phyloP scores from a whole-genome alignment of 2,888 invertebrate genomes.

The Eilema depressum region DNA sequence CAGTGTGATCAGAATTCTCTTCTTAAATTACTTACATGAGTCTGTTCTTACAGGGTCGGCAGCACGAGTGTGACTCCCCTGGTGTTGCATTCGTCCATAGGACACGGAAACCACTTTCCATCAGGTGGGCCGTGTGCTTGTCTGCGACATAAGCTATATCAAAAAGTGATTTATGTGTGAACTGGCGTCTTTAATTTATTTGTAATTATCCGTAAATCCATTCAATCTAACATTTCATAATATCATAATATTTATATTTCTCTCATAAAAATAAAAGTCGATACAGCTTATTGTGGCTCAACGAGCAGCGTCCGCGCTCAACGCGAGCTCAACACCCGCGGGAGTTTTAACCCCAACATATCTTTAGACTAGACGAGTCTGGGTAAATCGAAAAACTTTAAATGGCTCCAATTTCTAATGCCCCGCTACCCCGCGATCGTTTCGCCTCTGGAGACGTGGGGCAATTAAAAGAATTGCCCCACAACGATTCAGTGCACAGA shows the following conservation, averaged over 20 bases:
- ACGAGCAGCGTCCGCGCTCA: constrained; percentile 25
- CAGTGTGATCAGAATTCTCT: too few species aligned
- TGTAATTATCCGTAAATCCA: too few species aligned
- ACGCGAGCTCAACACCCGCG: constrained; percentile 35
- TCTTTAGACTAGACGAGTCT: constrained; percentile 63
- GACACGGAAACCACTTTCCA: too few species aligned
- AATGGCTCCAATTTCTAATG: constrained; percentile 73
- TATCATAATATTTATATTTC: background rate
- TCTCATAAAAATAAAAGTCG: constrained; percentile 28
- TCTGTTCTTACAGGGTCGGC: too few species aligned
- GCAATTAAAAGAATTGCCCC: constrained; percentile 81
- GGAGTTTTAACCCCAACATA: constrained; percentile 53
- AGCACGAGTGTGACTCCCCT: too few species aligned
- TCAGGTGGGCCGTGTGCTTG: too few species aligned
- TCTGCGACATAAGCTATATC: too few species aligned
- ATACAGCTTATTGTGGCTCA: constrained; percentile 27
- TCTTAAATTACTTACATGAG: too few species aligned
- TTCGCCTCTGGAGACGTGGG: constrained; percentile 67
- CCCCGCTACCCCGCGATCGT: constrained; percentile 31
- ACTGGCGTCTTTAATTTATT: too few species aligned
- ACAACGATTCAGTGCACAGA: constrained; percentile 63
- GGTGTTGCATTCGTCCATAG: too few species aligned
- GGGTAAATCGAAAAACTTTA: constrained; percentile 84
- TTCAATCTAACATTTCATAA: background rate
- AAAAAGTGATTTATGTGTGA: too few species aligned